phyloP scores from a whole-genome alignment of 2,797 vertebrate species.

The Nothura maculosa region DNA sequence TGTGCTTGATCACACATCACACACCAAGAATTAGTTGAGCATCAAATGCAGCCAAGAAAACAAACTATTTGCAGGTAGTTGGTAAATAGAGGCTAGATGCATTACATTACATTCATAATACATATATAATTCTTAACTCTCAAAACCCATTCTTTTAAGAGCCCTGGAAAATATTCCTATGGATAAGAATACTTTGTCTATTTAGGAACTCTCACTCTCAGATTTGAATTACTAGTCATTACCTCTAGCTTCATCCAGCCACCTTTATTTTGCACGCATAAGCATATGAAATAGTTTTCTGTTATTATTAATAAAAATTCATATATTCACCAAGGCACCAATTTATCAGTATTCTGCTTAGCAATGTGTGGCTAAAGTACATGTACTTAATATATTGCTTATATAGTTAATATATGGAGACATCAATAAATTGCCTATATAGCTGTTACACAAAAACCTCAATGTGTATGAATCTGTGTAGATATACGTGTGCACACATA shows the following conservation, averaged over 20 bases:
- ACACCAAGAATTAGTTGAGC: background rate
- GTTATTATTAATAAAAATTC: background rate
- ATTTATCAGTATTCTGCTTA: background rate
- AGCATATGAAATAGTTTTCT: background rate
- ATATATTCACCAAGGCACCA: background rate
- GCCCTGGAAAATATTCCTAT: background rate
- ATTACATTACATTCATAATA: background rate
- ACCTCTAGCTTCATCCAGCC: background rate
- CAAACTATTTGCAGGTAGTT: background rate
- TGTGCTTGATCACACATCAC: no score
- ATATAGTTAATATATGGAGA: background rate
- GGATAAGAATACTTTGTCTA: background rate
- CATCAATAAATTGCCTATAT: background rate
- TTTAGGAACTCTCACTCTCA: background rate
- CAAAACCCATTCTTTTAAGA: background rate
- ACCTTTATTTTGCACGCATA: background rate
- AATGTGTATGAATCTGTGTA: accelerated
- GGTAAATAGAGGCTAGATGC: background rate
- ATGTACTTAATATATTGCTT: background rate
- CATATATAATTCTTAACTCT: background rate
- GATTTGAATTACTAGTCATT: accelerated
- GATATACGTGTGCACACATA: background rate
- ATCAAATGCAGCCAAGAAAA: background rate
- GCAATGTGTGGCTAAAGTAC: background rate
- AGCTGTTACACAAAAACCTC: background rate